These are phyloP conservation scores for Tetramorium simillimum DNA, from an alignment of 1,140 invertebrate genomes.

Conservation along the genomic window DNA sequence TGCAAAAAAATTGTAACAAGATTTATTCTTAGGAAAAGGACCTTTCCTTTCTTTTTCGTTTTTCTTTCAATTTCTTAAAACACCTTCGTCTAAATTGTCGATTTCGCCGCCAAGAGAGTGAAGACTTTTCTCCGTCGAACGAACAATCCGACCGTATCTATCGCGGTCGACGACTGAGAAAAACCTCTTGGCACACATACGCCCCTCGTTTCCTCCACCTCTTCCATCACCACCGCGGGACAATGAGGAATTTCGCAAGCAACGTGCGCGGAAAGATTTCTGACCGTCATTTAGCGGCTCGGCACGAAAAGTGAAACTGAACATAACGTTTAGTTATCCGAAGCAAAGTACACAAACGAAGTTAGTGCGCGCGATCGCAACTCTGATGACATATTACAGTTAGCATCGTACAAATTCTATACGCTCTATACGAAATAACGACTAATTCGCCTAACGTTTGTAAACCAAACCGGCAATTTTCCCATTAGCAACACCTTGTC, in stretches of 20 bases:
- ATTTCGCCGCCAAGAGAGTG: slow-evolving; percentile 29
- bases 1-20: background rate
- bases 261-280: slow-evolving; percentile 64
- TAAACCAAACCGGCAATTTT: slow-evolving; percentile 11
- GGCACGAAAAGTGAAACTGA: slow-evolving; percentile 78
- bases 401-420: background rate
- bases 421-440: background rate
- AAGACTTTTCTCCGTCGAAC: slow-evolving; percentile 50
- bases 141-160: slow-evolving; percentile 57
- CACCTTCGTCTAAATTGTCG: background rate
- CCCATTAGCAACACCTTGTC: background rate
- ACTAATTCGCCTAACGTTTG: background rate
- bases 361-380: background rate
- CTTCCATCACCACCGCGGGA: slow-evolving; percentile 41
- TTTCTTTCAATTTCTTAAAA: background rate
- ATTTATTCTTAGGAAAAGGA: slow-evolving; percentile 1
- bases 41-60: background rate
- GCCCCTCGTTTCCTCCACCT: slow-evolving; percentile 33
- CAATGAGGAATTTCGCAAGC: slow-evolving; percentile 75
- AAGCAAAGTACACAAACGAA: background rate
- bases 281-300: slow-evolving; percentile 68
- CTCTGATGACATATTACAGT: background rate
- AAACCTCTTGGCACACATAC: slow-evolving; percentile 63
- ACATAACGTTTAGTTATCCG: slow-evolving; percentile 39
- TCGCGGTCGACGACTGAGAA: slow-evolving; percentile 59